A percentile compares a stretch with the other conserved stretches of the same genome.
phyloP scores from a whole-genome alignment of 2,888 invertebrate genomes.

The Agrenia bidenticulata region DNA sequence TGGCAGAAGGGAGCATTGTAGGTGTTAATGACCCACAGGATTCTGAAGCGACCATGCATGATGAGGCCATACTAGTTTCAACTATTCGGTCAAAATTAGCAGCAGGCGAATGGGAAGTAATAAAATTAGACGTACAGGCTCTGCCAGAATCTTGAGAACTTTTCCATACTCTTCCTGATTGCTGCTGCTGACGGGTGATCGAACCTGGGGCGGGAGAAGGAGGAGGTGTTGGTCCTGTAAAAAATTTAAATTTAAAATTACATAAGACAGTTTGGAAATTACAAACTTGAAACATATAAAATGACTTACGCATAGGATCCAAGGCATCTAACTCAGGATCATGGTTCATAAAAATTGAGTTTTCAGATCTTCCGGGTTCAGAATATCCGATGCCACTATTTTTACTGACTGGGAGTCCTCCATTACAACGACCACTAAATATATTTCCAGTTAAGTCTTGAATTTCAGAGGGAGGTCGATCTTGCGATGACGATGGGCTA shows the following conservation, averaged over 20 bases:
- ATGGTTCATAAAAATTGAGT: conserved; percentile 48
- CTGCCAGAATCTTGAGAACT: conserved; percentile 11
- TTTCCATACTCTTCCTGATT: conserved; percentile 16
- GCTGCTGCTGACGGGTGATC: conserved; percentile 7
- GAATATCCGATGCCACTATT: not conserved
- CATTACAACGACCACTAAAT: not conserved
- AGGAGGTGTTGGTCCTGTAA: conserved; percentile 52
- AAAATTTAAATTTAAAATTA: conserved; percentile 2
- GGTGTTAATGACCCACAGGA: conserved; percentile 38
- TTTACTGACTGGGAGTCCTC: not conserved
- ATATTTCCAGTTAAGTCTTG: not conserved
- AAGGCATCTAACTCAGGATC: conserved; percentile 69
- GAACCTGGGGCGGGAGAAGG: conserved; percentile 52
- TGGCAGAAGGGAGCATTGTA: conserved; percentile 44
- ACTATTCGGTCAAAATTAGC: conserved; percentile 10
- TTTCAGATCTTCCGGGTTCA: not conserved
- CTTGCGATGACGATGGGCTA: conserved; percentile 2
- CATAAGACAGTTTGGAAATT: not conserved
- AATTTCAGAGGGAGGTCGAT: conserved; percentile 19
- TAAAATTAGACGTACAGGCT: conserved; percentile 12
- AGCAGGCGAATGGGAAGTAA: conserved; percentile 4
- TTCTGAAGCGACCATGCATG: conserved; percentile 24
- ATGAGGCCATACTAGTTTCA: conserved; percentile 15
- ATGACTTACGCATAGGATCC: conserved; percentile 63
- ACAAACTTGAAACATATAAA: not conserved